phyloP scores from a whole-genome alignment of 2,888 invertebrate species.

The Tanypteryx hageni region DNA sequence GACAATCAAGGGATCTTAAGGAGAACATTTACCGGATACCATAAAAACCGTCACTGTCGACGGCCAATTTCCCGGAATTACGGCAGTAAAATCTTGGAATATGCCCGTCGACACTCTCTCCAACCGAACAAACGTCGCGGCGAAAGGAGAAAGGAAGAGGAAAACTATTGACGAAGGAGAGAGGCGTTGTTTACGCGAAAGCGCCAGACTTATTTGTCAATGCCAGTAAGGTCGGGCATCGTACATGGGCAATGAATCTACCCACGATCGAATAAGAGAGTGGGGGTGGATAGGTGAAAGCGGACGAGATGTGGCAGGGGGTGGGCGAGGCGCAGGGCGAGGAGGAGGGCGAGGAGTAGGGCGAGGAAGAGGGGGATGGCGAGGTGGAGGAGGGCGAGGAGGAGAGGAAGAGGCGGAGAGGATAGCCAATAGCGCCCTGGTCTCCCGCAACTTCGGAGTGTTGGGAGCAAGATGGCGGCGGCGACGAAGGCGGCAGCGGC shows the following conservation, averaged over 20 bases:
- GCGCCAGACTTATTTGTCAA: conserved; percentile 53
- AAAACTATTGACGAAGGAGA: neutral
- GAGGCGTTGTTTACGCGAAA: conserved; percentile 23
- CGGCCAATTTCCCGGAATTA: no score
- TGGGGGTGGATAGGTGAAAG: neutral
- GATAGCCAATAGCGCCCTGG: conserved; percentile 40
- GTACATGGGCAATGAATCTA: neutral
- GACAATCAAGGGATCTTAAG: no score
- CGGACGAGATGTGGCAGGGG: neutral
- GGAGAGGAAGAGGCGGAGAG: neutral
- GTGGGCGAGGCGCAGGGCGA: neutral
- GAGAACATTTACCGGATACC: no score
- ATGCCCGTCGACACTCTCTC: neutral
- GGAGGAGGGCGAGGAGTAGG: neutral
- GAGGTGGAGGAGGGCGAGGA: neutral
- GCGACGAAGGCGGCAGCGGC: neutral
- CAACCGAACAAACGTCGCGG: neutral
- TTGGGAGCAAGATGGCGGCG: conserved; percentile 59
- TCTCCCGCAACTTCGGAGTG: conserved; percentile 46
- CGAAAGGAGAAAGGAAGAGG: neutral
- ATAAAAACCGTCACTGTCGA: no score
- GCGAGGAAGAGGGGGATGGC: neutral
- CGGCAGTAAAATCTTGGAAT: neutral
- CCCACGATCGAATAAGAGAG: neutral
- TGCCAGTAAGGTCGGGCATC: conserved; percentile 5